Evolutionary conservation across 2,888 invertebrate genomes (phyloP).

Genomic region (Diaperis boleti): DNA sequence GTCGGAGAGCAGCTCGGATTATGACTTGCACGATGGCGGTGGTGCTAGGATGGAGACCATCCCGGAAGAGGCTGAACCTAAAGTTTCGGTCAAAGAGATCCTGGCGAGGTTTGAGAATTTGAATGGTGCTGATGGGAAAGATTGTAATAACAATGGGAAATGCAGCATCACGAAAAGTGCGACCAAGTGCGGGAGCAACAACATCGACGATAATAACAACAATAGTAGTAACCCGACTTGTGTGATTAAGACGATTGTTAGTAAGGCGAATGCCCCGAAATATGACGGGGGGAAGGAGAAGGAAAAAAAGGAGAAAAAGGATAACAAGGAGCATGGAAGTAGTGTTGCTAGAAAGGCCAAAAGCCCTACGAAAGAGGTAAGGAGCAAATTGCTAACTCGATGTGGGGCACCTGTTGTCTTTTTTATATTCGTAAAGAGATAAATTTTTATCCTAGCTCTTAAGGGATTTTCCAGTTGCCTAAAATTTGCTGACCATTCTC

Average conservation of each 20-base stretch:
- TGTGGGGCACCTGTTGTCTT: too few relatives aligned
- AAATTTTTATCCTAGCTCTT: too few relatives aligned
- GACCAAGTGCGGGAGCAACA: background rate
- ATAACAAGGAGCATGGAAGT: background rate
- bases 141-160: constrained; percentile 58
- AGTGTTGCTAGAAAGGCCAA: background rate
- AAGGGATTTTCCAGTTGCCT: too few relatives aligned
- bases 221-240: constrained; percentile 46
- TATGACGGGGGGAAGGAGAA: constrained; percentile 36
- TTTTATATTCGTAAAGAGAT: too few relatives aligned
- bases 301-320: constrained; percentile 26
- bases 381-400: too few relatives aligned
- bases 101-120: constrained; percentile 80
- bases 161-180: background rate
- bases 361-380: constrained; percentile 10
- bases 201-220: constrained; percentile 31
- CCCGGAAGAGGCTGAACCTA: constrained; percentile 84
- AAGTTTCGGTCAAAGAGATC: constrained; percentile 86
- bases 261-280: constrained; percentile 31
- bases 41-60: constrained; percentile 80
- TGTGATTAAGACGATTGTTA: constrained; percentile 55
- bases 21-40: constrained; percentile 41
- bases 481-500: too few relatives aligned
- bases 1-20: constrained; percentile 52
- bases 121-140: constrained; percentile 51